phyloP scores from a whole-genome alignment of 1,140 invertebrate species.

The Sinonovacula constricta region DNA sequence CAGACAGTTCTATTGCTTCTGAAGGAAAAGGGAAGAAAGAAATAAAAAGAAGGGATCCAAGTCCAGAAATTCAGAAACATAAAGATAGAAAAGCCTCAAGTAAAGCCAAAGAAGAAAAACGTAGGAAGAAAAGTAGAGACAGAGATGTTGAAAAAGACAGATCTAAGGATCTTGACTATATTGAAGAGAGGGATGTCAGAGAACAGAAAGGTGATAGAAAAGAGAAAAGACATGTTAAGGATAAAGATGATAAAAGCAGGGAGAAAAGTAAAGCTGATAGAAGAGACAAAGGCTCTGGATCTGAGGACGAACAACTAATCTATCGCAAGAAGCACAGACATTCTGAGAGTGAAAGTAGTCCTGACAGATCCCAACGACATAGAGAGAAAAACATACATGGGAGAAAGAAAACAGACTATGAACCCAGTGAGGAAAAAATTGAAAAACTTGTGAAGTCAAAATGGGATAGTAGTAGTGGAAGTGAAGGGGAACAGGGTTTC shows the following conservation, averaged over 20 bases:
- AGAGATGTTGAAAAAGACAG: constrained; percentile 9
- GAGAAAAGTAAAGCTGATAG: constrained; percentile 10
- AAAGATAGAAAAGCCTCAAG: neutral
- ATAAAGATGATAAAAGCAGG: constrained; percentile 14
- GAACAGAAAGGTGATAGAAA: neutral
- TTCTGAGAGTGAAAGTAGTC: neutral
- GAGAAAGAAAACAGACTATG: neutral
- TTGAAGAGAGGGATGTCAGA: neutral
- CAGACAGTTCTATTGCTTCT: neutral
- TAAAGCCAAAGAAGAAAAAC: neutral
- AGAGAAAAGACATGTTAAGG: neutral
- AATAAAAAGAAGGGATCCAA: neutral
- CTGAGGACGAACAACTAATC: neutral
- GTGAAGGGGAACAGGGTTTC: constrained; percentile 18
- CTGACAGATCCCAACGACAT: neutral
- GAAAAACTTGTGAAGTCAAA: constrained; percentile 29
- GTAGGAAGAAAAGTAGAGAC: neutral
- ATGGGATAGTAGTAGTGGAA: constrained; percentile 51
- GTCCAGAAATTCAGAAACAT: neutral
- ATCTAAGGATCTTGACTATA: neutral
- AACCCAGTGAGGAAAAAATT: neutral
- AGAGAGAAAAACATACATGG: neutral
- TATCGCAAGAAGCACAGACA: neutral
- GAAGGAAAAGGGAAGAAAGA: neutral
- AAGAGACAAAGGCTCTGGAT: constrained; percentile 1